Base-by-base conservation (phyloP, 2,113 vertebrate species). In the Accipiter cooperii region DNA sequence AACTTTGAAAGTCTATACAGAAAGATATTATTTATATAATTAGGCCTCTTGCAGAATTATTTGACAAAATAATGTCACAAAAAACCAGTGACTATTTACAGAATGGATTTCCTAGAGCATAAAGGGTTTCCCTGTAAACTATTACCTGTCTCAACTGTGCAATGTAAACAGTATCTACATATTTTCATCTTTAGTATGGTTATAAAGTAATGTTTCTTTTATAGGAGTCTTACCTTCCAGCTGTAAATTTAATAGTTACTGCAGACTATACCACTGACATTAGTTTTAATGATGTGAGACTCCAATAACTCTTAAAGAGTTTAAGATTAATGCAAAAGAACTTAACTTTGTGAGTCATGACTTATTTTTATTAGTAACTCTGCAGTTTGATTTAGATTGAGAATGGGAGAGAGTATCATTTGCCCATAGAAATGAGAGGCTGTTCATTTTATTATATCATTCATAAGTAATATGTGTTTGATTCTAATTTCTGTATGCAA, bases 291-390 rank as follows among this genome's bases (percentile, higher is more conserved):
- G 95, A 84, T 91, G 75, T 94, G 94, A 95, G 57, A 95, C 91
- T 96, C 93, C 84, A 91, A 90, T 95, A 96, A 89, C 36, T 96
- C 84, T 51, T 96, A 70, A 95, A 87, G 88, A 89, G 86, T 92
- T 94, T 92, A 95, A 96, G 90, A 96, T 96, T 96, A 93, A 96
- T 95, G 89, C 87, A 90, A 95, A 94, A 93, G 63, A 95, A 94
- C 84, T 95, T 95, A 89, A 93, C 81, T 96, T 96, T 94, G 87
- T 93, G 94, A 97, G 87, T 96, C 96, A 93, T 94, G 87, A 90
- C 92, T 84, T 94, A 89, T 61, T 97, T 96, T 96, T 97, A 95
- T 94, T 87, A 90, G 92, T 71, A 93, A 57, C 66, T 94, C 55
- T 73, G 70, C 22, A 80, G 74, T 74, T 90, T 89, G 78, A 94